A percentile compares a stretch with the other conserved stretches of the same genome.
These are phyloP conservation scores for Drosophila willistoni DNA, from an alignment of 1,140 invertebrate genomes.

Conservation along the genomic window DNA sequence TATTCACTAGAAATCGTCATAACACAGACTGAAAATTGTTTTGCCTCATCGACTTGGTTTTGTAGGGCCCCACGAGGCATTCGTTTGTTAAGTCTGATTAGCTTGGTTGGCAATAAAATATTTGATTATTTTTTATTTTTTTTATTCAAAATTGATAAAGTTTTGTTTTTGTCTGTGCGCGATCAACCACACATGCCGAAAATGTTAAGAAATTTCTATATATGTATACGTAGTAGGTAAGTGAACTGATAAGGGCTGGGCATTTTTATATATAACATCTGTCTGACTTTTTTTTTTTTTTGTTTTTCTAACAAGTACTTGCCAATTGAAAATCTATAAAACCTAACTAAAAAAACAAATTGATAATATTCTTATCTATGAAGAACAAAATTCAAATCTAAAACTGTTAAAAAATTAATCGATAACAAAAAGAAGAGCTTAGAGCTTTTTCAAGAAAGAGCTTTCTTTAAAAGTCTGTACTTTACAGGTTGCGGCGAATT, in stretches of 20 bases:
- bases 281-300: slow-evolving; percentile 1
- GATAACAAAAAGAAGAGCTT: neutral
- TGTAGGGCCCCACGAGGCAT: slow-evolving; percentile 23
- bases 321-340: neutral
- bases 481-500: too few species aligned
- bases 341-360: neutral
- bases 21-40: slow-evolving; percentile 58
- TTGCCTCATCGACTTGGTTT: slow-evolving; percentile 23
- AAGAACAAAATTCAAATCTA: neutral
- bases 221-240: too few species aligned
- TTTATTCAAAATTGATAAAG: slow-evolving; percentile 62
- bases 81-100: slow-evolving; percentile 47
- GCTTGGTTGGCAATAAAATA: slow-evolving; percentile 50
- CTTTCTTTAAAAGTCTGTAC: neutral
- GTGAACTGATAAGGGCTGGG: slow-evolving; percentile 34
- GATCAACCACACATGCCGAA: slow-evolving; percentile 9
- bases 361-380: slow-evolving; percentile 1
- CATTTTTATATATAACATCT: slow-evolving; percentile 1
- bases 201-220: slow-evolving; percentile 1
- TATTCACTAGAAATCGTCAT: slow-evolving; percentile 65
- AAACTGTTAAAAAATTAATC: slow-evolving; percentile 7
- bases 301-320: neutral
- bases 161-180: slow-evolving; percentile 35
- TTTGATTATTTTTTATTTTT: slow-evolving; percentile 48
- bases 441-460: slow-evolving; percentile 7